These are phyloP conservation scores for Papilio aristodemus DNA, from an alignment of 1,140 invertebrate species.

Conservation along the genomic window DNA sequence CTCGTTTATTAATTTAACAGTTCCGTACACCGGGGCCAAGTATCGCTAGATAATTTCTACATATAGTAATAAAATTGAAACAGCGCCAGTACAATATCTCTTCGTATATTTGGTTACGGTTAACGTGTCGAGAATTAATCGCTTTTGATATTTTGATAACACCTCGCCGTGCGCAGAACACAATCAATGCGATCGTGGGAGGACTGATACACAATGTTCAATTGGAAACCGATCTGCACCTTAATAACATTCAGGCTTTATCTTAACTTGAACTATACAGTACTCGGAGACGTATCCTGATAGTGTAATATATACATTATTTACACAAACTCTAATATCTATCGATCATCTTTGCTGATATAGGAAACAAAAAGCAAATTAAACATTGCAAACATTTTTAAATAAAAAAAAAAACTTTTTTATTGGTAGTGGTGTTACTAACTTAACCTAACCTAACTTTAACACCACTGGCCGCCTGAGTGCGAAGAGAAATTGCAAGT, in stretches of 20 bases:
- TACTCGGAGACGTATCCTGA: not conserved
- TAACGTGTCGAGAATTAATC: conserved; percentile 17
- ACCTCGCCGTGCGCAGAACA: not conserved
- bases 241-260: not conserved
- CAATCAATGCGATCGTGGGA: not conserved
- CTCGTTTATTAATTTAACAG: too few species aligned
- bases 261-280: not conserved
- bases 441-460: too few species aligned
- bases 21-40: too few species aligned
- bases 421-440: too few species aligned
- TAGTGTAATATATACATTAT: not conserved
- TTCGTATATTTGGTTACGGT: not conserved
- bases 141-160: conserved; percentile 19
- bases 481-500: too few species aligned
- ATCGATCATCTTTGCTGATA: too few species aligned
- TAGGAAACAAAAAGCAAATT: too few species aligned
- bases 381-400: too few species aligned
- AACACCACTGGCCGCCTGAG: too few species aligned
- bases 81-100: not conserved
- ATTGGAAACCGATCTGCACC: not conserved
- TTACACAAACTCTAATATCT: too few species aligned
- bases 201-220: not conserved
- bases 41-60: too few species aligned
- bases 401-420: too few species aligned
- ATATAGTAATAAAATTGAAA: conserved; percentile 22